phyloP scores from a whole-genome alignment of 1,140 invertebrate species.

The Limonius californicus region DNA sequence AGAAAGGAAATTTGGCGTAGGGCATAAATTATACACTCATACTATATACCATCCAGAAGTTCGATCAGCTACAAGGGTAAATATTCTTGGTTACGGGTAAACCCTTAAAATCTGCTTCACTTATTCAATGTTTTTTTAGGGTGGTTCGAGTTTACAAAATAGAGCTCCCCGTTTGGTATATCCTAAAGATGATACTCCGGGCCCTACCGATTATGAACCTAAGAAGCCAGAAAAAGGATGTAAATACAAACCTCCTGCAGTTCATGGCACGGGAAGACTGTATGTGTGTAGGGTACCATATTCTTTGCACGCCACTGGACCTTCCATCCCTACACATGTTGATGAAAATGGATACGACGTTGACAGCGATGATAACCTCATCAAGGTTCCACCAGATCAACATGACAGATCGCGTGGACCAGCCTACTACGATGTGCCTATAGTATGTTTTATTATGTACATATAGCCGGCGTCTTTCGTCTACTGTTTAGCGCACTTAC shows the following conservation, averaged over 20 bases:
- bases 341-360: slow-evolving; percentile 39
- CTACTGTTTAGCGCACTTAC: no score
- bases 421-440: slow-evolving; percentile 27
- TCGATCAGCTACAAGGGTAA: background rate
- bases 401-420: slow-evolving; percentile 29
- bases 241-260: slow-evolving; percentile 14
- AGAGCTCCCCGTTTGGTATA: slow-evolving; percentile 23
- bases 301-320: slow-evolving; percentile 20
- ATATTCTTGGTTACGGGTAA: background rate
- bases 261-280: slow-evolving; percentile 25
- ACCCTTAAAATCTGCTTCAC: background rate
- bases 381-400: slow-evolving; percentile 29
- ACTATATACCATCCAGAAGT: slow-evolving; percentile 16
- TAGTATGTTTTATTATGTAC: no score
- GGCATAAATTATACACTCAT: slow-evolving; percentile 9
- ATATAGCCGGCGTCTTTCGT: no score
- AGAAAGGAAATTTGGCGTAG: slow-evolving; percentile 12
- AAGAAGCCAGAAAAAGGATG: slow-evolving; percentile 14
- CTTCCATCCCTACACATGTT: slow-evolving; percentile 34
- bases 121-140: slow-evolving; percentile 15
- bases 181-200: slow-evolving; percentile 16
- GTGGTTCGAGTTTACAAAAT: slow-evolving; percentile 29
- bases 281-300: slow-evolving; percentile 34
- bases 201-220: slow-evolving; percentile 26
- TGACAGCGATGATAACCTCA: slow-evolving; percentile 21